Evolutionary conservation across 1,140 invertebrate genomes (phyloP).

Genomic region (Plectus sambesii): DNA sequence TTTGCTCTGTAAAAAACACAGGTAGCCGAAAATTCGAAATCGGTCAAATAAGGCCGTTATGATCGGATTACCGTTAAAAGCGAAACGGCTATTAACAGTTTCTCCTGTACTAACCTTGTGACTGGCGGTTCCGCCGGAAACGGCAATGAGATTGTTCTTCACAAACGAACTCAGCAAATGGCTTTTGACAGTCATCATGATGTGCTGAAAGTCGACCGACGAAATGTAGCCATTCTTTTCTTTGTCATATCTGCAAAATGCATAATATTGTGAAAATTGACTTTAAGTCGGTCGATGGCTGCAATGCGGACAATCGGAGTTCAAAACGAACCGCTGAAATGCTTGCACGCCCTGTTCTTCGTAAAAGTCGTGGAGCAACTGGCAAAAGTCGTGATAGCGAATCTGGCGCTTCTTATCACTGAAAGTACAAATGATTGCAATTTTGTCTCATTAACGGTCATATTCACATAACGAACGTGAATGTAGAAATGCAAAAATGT

Average conservation of each 20-base stretch:
- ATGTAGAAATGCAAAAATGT: too few species aligned
- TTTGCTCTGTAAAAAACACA: constrained; percentile 15
- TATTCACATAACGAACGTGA: too few species aligned
- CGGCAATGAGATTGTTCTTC: constrained; percentile 75
- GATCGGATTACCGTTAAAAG: too few species aligned
- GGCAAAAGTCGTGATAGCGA: constrained; percentile 87
- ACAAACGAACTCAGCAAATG: constrained; percentile 88
- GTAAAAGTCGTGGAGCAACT: constrained; percentile 97
- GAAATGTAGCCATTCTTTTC: constrained; percentile 49
- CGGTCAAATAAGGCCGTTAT: too few species aligned
- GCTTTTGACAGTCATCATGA: constrained; percentile 85
- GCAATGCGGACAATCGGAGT: constrained; percentile 10
- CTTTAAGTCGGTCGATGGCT: constrained; percentile 8
- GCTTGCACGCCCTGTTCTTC: constrained; percentile 99
- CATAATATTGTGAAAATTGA: constrained; percentile 1
- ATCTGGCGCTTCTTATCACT: constrained; percentile 80
- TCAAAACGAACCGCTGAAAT: constrained; percentile 66
- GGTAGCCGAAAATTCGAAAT: too few species aligned
- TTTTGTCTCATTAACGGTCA: too few species aligned
- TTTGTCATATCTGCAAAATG: constrained; percentile 45
- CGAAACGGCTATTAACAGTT: constrained; percentile 11
- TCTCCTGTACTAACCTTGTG: constrained; percentile 34
- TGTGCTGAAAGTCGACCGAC: constrained; percentile 76
- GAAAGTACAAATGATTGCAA: too few species aligned
- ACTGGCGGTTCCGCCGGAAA: constrained; percentile 50